Evolutionary conservation across 2,113 vertebrate genomes (phyloP).

Genomic region (Charina bottae): DNA sequence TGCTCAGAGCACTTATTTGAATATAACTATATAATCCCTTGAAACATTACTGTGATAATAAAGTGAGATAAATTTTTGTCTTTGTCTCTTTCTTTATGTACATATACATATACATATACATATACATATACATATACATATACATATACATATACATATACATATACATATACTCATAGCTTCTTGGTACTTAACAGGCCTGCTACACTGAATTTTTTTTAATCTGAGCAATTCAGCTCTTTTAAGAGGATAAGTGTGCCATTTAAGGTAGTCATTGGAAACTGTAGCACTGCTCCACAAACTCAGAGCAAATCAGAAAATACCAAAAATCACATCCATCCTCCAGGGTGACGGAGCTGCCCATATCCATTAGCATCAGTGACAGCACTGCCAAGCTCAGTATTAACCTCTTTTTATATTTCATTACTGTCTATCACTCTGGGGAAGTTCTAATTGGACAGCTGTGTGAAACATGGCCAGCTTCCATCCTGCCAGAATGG

Average conservation of each 20-base stretch:
- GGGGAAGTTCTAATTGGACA: conserved; percentile 43
- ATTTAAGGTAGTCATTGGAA: conserved; percentile 7
- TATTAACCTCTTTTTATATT: conserved; percentile 51
- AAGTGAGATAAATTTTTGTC: background rate
- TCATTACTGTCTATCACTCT: conserved; percentile 36
- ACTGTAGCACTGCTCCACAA: background rate
- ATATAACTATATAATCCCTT: background rate
- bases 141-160: too few relatives aligned
- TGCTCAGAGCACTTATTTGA: background rate
- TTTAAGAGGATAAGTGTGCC: background rate
- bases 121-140: too few relatives aligned
- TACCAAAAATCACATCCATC: conserved; percentile 32
- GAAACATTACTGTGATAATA: background rate
- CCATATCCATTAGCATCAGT: conserved; percentile 21
- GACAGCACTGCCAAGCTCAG: conserved; percentile 38
- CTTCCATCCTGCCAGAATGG: conserved; percentile 1
- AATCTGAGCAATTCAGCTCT: conserved; percentile 32
- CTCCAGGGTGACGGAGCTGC: conserved; percentile 27
- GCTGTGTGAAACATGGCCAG: conserved; percentile 17
- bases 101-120: too few relatives aligned
- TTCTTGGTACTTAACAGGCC: background rate
- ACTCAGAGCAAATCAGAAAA: conserved; percentile 14
- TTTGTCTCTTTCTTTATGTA: background rate
- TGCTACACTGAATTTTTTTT: background rate
- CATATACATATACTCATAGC: too few relatives aligned